These are phyloP conservation scores for Sapajus apella DNA, from an alignment of 2,113 vertebrate genomes.

Conservation along the genomic window DNA sequence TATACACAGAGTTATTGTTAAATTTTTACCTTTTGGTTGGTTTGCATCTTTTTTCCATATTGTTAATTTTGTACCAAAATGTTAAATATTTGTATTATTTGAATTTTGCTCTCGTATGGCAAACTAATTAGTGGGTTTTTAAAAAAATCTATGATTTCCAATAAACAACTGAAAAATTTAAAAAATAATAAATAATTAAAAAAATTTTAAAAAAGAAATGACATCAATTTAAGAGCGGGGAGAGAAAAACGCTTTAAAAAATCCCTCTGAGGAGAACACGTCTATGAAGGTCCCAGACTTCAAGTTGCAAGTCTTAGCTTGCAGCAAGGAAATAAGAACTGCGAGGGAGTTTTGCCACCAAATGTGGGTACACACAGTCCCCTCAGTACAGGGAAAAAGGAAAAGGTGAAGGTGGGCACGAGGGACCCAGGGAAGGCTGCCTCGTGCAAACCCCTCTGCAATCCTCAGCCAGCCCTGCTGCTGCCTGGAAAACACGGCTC, in stretches of 20 bases:
- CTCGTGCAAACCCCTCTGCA: accelerated
- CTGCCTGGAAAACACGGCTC: accelerated
- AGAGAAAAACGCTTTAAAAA: not conserved
- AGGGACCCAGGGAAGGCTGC: not conserved
- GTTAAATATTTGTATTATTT: constrained; percentile 86
- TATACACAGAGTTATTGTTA: constrained; percentile 81
- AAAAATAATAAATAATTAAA: no score
- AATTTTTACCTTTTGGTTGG: constrained; percentile 80
- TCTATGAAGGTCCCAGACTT: not conserved
- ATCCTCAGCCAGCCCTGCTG: accelerated
- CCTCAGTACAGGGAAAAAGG: no score
- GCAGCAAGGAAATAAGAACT: not conserved
- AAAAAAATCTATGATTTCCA: constrained; percentile 82
- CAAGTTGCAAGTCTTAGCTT: not conserved
- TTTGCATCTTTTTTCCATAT: constrained; percentile 82
- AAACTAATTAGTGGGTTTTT: constrained; percentile 76
- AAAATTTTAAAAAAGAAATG: not conserved
- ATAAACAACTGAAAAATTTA: constrained; percentile 81
- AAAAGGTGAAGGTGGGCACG: not conserved
- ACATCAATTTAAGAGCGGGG: not conserved
- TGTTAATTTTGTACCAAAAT: constrained; percentile 84
- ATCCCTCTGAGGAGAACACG: not conserved
- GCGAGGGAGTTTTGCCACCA: not conserved
- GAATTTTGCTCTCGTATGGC: constrained; percentile 80
- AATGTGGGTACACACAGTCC: not conserved